Conservation (phyloP, 2,797 vertebrate species). For the Poeciliopsis presidionis region DNA sequence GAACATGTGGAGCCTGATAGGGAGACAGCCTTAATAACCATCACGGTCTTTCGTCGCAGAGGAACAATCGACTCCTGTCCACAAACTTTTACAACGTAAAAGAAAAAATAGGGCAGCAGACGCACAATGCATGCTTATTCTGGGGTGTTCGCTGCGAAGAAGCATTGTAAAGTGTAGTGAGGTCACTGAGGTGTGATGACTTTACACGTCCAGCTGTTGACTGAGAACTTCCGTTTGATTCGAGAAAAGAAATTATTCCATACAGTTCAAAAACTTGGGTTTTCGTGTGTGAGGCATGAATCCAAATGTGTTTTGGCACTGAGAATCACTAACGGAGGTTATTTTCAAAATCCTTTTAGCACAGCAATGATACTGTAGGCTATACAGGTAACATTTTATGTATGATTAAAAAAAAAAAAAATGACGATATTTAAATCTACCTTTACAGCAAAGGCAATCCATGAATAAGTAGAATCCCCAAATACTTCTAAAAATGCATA, state of each 20-base stretch:
- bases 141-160: slow-evolving; percentile 15
- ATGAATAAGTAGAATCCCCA: not conserved
- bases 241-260: slow-evolving; percentile 34
- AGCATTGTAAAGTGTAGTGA: slow-evolving; percentile 34
- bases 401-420: not conserved
- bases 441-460: not conserved
- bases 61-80: slow-evolving; percentile 37
- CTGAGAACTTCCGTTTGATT: slow-evolving; percentile 25
- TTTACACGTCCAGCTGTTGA: slow-evolving; percentile 55
- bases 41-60: slow-evolving; percentile 16
- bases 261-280: slow-evolving; percentile 25
- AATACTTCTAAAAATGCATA: not conserved
- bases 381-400: not conserved
- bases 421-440: not conserved
- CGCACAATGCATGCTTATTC: slow-evolving; percentile 21
- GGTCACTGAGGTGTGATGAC: slow-evolving; percentile 53
- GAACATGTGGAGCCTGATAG: slow-evolving; percentile 36
- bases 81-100: slow-evolving; percentile 59
- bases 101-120: slow-evolving; percentile 37
- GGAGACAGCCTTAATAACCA: slow-evolving; percentile 46
- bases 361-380: not conserved
- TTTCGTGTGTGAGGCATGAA: slow-evolving; percentile 1
- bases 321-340: slow-evolving; percentile 33
- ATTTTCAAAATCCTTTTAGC: slow-evolving; percentile 3
- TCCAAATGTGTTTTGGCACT: slow-evolving; percentile 31